Conservation (phyloP, 92 coral and sea anemone genomes). For the Phenganax marumi region DNA sequence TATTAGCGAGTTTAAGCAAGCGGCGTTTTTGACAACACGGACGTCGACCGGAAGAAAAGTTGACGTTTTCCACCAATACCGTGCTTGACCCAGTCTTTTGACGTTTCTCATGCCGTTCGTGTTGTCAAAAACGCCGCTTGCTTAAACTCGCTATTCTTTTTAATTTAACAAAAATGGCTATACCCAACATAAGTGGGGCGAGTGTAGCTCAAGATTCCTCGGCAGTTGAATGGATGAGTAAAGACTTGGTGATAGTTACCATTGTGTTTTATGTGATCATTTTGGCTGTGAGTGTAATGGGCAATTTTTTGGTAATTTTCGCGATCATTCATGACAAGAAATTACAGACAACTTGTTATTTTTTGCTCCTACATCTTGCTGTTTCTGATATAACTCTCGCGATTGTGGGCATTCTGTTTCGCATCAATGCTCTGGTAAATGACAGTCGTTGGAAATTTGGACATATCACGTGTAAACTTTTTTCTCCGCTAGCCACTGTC, state of each 20-base stretch:
- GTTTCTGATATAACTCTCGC: constrained; percentile 20
- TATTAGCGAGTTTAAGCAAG: no score
- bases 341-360: constrained; percentile 22
- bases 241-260: background rate
- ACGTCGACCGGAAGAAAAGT: no score
- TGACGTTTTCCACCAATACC: no score
- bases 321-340: constrained; percentile 15
- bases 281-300: constrained; percentile 14
- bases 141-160: no score
- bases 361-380: constrained; percentile 27
- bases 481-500: background rate
- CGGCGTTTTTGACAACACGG: no score
- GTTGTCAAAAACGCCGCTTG: no score
- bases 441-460: constrained; percentile 14
- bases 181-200: background rate
- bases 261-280: constrained; percentile 13
- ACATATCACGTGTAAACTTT: background rate
- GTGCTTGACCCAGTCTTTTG: no score
- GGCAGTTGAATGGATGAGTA: constrained; percentile 21
- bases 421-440: background rate
- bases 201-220: background rate
- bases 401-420: background rate
- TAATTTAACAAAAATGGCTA: background rate
- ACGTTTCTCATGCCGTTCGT: no score
- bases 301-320: constrained; percentile 18